Percentiles rank a stretch among this genome's conserved stretches.
Conservation (phyloP, 2,797 vertebrate species). For the Cyprinella venusta region DNA sequence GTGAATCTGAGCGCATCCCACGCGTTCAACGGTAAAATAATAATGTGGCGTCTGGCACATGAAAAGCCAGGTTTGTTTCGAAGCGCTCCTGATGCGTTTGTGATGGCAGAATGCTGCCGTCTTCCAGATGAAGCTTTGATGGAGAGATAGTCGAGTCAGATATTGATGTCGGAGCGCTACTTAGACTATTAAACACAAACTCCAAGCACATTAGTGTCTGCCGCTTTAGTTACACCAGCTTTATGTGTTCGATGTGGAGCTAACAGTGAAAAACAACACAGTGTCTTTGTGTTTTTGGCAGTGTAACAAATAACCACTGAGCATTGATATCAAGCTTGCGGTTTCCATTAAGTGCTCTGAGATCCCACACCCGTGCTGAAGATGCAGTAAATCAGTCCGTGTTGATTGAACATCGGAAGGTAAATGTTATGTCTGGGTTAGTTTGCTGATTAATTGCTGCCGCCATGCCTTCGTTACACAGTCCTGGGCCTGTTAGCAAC, state of each 20-base stretch:
- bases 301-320: background rate
- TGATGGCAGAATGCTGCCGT: background rate
- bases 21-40: background rate
- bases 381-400: background rate
- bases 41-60: background rate
- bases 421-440: background rate
- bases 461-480: background rate
- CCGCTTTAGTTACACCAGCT: background rate
- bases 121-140: background rate
- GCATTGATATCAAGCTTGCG: background rate
- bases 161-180: background rate
- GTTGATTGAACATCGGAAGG: background rate
- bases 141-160: conserved; percentile 1
- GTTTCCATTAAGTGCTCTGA: conserved; percentile 15
- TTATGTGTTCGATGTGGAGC: background rate
- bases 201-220: background rate
- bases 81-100: background rate
- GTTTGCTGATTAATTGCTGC: background rate
- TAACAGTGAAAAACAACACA: background rate
- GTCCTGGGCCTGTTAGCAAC: background rate
- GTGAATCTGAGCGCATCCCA: background rate
- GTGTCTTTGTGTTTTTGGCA: background rate
- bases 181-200: background rate
- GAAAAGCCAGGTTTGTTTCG: background rate
- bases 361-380: background rate